Conservation (phyloP, 1,140 invertebrate species). For the Grapholita molesta region DNA sequence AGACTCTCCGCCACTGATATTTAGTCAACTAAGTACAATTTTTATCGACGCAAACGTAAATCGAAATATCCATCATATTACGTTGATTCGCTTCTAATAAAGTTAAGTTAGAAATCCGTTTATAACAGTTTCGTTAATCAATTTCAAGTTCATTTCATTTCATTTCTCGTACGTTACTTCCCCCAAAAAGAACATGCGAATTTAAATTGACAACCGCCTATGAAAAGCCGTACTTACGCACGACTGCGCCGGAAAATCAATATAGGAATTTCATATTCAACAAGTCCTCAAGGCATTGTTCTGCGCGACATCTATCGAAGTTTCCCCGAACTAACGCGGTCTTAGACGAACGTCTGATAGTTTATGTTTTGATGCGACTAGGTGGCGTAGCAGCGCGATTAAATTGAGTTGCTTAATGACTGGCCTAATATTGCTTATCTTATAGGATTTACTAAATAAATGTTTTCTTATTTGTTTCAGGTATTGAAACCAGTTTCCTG, state of each 20-base stretch:
- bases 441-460: conserved; percentile 10
- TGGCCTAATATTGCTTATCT: neutral
- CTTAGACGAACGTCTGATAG: conserved; percentile 6
- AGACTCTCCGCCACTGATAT: too few species aligned
- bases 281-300: neutral
- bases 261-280: conserved; percentile 10
- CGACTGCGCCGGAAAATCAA: neutral
- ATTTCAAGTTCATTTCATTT: too few species aligned
- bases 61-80: too few species aligned
- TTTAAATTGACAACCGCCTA: neutral
- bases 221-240: neutral
- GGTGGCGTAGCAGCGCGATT: conserved; percentile 23
- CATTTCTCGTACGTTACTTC: neutral
- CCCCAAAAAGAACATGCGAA: neutral
- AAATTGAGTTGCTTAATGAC: neutral
- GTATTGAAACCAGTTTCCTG: conserved; percentile 9
- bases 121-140: too few species aligned
- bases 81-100: too few species aligned
- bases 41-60: too few species aligned
- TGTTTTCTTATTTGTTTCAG: conserved; percentile 36
- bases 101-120: too few species aligned
- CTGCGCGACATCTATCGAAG: conserved; percentile 30
- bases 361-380: conserved; percentile 20
- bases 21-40: too few species aligned
- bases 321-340: conserved; percentile 14